Base-by-base conservation (phyloP, 2,113 vertebrate species). In the Vulpes lagopus region DNA sequence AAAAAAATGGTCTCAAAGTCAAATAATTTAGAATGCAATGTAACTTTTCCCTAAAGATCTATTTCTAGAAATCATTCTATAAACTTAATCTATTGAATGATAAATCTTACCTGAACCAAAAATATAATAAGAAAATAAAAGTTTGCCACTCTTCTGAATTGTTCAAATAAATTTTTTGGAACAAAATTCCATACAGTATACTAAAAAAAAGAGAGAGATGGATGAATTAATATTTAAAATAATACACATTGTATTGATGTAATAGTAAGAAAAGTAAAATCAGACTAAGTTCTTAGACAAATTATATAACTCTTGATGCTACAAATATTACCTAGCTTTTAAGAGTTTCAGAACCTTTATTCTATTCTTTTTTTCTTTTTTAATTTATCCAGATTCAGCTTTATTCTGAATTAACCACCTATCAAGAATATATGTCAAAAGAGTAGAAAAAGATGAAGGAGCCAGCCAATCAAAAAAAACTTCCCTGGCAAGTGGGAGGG, bases 101-200 rank as follows among this genome's bases (percentile, higher is more conserved):
- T 79, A 95, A 96, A 97, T 97, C 99, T 99, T 99, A 99, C 99
- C 99, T 99, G 99, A 97, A 99, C 99, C 96, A 99, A 99, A 99
- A 99, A 99, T 98, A 99, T 99, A 94, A 99, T 99, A 98, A 99
- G 99, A 98, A 99, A 99, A 98, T 99, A 99, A 98, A 99, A 99
- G 98, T 99, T 99, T 98, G 99, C 99, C 98, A 99, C 99, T 98
- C 99, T 99, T 99, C 99, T 99, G 99, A 99, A 99, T 98, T 99
- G 99, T 97, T 99, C 99, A 98, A 99, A 99, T 98, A 99, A 98
- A 99, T 99, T 99, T 99, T 99, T 99, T 35, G 99, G 99, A 98
- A 99, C 98, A 98, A 99, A 99, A 99, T 99, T 99, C 99, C 99
- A 99, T 94, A 99, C 96, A 25, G 99, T 99, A 98, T 99, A 99